A percentile compares a stretch with the other conserved stretches of the same genome.
Evolutionary conservation across 2,888 invertebrate species (phyloP).

Genomic region (Diplazon laetatorius): DNA sequence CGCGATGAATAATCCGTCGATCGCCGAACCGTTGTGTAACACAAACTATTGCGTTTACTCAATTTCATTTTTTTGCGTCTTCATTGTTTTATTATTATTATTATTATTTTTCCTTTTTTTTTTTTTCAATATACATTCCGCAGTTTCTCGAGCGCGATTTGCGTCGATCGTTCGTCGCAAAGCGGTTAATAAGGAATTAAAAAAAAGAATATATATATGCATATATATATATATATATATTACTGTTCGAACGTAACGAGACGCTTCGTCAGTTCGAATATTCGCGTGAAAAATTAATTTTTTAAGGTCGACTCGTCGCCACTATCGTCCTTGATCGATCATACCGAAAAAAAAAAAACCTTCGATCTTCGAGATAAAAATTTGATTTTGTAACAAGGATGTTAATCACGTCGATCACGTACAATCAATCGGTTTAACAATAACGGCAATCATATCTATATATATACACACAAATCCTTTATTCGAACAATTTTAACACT

Average conservation of each 20-base stretch:
- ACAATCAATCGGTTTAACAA: conserved; percentile 61
- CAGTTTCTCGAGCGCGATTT: conserved; percentile 17
- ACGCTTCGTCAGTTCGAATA: background rate
- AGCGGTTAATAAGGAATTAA: background rate
- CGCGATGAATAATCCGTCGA: conserved; percentile 36
- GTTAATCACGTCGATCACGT: conserved; percentile 44
- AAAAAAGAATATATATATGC: too few species aligned
- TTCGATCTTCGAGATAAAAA: conserved; percentile 6
- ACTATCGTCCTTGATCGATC: conserved; percentile 35
- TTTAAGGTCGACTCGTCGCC: background rate
- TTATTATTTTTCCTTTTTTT: too few species aligned
- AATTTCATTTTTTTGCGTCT: background rate
- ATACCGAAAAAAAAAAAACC: background rate
- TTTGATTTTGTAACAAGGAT: background rate
- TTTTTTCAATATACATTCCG: background rate
- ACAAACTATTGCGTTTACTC: background rate
- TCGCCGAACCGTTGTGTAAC: conserved; percentile 1
- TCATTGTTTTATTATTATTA: too few species aligned
- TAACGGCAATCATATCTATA: conserved; percentile 66
- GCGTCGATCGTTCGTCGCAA: conserved; percentile 9
- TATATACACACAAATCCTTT: conserved; percentile 51
- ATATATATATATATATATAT: too few species aligned
- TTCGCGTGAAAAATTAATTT: background rate
- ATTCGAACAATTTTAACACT: conserved; percentile 60
- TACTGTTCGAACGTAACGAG: background rate